phyloP scores from a whole-genome alignment of 2,888 invertebrate genomes.

The Temnothorax rugatulus region DNA sequence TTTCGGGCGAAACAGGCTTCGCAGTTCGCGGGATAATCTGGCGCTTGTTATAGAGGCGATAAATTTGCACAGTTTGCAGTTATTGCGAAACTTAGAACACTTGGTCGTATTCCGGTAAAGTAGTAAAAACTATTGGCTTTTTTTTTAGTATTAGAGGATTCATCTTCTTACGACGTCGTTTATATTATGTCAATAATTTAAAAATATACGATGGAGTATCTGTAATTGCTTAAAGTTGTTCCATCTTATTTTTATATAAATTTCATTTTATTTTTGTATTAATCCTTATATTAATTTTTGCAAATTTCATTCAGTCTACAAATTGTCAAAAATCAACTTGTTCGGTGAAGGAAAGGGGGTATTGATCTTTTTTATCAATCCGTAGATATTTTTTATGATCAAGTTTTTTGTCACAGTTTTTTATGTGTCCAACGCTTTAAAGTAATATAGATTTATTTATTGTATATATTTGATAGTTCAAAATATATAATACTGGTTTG shows the following conservation, averaged over 20 bases:
- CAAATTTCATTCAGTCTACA: neutral
- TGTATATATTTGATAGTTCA: too few relatives aligned
- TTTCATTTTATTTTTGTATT: neutral
- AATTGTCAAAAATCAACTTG: neutral
- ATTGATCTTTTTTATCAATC: neutral
- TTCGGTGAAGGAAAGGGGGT: neutral
- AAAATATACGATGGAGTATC: too few relatives aligned
- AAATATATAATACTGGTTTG: neutral
- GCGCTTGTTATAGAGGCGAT: slow-evolving; percentile 26
- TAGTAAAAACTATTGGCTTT: neutral
- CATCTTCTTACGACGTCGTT: neutral
- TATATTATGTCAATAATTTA: slow-evolving; percentile 2
- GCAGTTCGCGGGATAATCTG: slow-evolving; percentile 45
- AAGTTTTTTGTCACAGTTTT: neutral
- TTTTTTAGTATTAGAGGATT: neutral
- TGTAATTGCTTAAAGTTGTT: too few relatives aligned
- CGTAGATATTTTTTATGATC: neutral
- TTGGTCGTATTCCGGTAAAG: slow-evolving; percentile 3
- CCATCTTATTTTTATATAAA: neutral
- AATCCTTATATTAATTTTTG: neutral
- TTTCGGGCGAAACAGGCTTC: slow-evolving; percentile 33
- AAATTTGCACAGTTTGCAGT: slow-evolving; percentile 46
- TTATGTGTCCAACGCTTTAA: neutral
- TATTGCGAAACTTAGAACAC: slow-evolving; percentile 36
- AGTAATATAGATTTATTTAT: neutral